phyloP scores from a whole-genome alignment of 2,888 invertebrate genomes.

The Chirona hameri region DNA sequence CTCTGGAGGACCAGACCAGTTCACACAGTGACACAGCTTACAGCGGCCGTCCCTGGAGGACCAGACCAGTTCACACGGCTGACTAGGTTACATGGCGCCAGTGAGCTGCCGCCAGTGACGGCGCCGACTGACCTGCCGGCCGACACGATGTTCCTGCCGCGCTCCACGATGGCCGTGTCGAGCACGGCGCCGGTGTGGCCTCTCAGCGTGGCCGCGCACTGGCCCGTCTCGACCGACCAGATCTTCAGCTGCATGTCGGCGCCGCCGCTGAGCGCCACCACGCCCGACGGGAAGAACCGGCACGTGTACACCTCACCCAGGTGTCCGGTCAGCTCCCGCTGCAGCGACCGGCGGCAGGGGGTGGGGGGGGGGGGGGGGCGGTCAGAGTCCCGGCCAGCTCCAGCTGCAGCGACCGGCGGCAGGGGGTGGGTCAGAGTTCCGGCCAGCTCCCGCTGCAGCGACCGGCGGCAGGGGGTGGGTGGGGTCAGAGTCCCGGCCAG shows the following conservation, averaged over 20 bases:
- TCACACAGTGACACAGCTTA: too few species aligned
- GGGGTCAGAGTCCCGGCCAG: slow-evolving; percentile 51
- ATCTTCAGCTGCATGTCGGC: slow-evolving; percentile 65
- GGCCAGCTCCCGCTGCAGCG: slow-evolving; percentile 50
- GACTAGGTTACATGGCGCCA: slow-evolving; percentile 61
- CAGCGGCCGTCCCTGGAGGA: too few species aligned
- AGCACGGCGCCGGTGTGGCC: slow-evolving; percentile 64
- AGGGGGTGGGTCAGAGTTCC: slow-evolving; percentile 47
- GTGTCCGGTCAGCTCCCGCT: slow-evolving; percentile 59
- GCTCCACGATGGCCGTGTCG: slow-evolving; percentile 61
- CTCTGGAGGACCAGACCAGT: too few species aligned
- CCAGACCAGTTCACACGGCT: too few species aligned
- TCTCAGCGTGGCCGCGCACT: slow-evolving; percentile 61
- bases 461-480: not conserved
- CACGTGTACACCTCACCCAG: slow-evolving; percentile 64
- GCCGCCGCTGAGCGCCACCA: slow-evolving; percentile 63
- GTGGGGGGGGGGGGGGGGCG: not conserved
- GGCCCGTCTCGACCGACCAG: slow-evolving; percentile 66
- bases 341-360: not conserved
- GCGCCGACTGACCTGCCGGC: slow-evolving; percentile 56
- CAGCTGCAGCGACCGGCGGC: not conserved
- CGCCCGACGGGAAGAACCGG: slow-evolving; percentile 66
- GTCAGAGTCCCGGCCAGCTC: not conserved
- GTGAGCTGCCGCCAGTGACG: not conserved
- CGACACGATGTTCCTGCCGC: slow-evolving; percentile 65